Conservation (phyloP, 2,113 vertebrate species). For the Lasiurus cinereus region DNA sequence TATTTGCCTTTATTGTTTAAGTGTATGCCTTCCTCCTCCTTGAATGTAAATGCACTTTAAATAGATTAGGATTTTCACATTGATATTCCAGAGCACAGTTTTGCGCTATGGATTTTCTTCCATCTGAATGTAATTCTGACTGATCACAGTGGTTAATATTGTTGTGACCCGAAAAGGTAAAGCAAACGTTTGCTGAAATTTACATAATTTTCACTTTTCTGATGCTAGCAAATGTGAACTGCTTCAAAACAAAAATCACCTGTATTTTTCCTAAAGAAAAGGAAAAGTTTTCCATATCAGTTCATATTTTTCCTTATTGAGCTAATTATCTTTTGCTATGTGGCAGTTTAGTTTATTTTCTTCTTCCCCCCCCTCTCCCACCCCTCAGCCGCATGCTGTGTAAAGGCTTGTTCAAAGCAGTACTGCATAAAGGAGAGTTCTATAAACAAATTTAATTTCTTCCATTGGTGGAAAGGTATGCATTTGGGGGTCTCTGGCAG, state of each 20-base stretch:
- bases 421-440: conserved; percentile 66
- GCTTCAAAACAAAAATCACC: conserved; percentile 61
- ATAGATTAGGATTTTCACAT: conserved; percentile 51
- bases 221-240: neutral
- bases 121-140: neutral
- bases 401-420: conserved; percentile 76
- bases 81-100: neutral
- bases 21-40: neutral
- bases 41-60: conserved; percentile 58
- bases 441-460: conserved; percentile 63
- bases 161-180: conserved; percentile 5
- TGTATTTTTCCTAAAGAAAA: conserved; percentile 70
- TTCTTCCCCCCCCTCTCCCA: accelerated
- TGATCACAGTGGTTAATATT: conserved; percentile 48
- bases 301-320: conserved; percentile 69
- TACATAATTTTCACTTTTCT: conserved; percentile 47
- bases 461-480: conserved; percentile 82
- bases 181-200: conserved; percentile 41
- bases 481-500: conserved; percentile 71
- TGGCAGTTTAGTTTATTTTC: conserved; percentile 69
- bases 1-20: conserved; percentile 72
- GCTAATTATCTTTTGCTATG: conserved; percentile 79
- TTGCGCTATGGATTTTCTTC: conserved; percentile 10
- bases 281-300: conserved; percentile 4
- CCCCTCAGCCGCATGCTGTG: neutral